These are phyloP conservation scores for Tipula vernalis DNA, from an alignment of 2,888 invertebrate species.

Conservation along the genomic window DNA sequence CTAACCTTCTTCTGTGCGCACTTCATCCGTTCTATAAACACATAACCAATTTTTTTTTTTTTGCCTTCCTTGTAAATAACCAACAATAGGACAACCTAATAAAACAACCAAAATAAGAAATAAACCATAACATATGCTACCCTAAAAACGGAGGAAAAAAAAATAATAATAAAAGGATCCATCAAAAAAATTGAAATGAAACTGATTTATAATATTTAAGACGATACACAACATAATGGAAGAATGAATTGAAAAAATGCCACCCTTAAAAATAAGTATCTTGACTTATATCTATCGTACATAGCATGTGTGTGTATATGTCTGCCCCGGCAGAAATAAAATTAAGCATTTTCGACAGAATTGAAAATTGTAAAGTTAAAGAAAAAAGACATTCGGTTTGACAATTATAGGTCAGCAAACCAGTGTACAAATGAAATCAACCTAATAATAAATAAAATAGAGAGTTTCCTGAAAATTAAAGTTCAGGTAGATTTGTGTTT, in stretches of 20 bases:
- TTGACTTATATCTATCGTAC: neutral
- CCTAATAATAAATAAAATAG: neutral
- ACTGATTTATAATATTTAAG: conserved; percentile 4
- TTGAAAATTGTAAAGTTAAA: neutral
- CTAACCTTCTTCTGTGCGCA: neutral
- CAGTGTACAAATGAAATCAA: neutral
- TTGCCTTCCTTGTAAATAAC: neutral
- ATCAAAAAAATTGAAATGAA: neutral
- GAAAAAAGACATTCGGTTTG: neutral
- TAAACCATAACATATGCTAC: neutral
- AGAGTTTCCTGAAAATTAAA: neutral
- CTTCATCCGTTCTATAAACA: neutral
- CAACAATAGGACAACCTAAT: neutral
- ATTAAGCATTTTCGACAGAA: neutral
- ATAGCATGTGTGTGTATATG: neutral
- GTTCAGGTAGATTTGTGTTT: neutral
- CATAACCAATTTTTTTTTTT: neutral
- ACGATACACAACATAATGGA: neutral
- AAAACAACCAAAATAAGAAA: neutral
- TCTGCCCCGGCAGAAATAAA: neutral
- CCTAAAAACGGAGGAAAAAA: neutral
- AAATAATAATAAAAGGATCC: neutral
- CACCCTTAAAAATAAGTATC: neutral
- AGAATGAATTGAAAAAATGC: neutral
- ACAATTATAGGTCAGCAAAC: neutral